Conservation (phyloP, 2,797 vertebrate species). For the Percopsis omiscomaycus region DNA sequence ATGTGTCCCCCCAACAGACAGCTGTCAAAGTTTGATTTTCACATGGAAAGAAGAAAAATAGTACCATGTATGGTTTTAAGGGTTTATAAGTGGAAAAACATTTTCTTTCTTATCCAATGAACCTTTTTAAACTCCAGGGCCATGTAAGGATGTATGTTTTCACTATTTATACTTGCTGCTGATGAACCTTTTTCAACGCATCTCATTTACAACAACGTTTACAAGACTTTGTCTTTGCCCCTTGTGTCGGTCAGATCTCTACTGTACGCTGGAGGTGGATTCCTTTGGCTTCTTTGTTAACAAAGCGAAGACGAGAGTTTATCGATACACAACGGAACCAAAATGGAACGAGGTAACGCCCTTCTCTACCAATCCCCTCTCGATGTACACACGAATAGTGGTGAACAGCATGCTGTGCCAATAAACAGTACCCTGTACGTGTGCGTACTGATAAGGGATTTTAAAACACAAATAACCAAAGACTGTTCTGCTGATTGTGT, state of each 20-base stretch:
- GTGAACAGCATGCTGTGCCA: too few relatives aligned
- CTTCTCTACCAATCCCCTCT: too few relatives aligned
- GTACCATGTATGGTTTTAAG: neutral
- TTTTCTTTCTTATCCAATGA: neutral
- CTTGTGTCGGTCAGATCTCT: slow-evolving; percentile 81
- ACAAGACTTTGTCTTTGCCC: neutral
- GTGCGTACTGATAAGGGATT: too few relatives aligned
- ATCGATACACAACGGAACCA: slow-evolving; percentile 94
- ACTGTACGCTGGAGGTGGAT: slow-evolving; percentile 97
- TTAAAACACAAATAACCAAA: neutral
- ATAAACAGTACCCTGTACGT: too few relatives aligned
- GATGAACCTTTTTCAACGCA: neutral
- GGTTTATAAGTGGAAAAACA: too few relatives aligned
- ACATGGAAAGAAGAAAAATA: neutral
- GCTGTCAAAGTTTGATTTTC: neutral
- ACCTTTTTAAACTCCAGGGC: neutral
- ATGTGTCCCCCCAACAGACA: too few relatives aligned
- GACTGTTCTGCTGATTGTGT: too few relatives aligned
- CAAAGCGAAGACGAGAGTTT: slow-evolving; percentile 97
- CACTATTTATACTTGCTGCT: neutral
- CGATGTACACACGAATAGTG: neutral
- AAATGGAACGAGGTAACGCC: slow-evolving; percentile 95
- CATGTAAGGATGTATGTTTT: neutral
- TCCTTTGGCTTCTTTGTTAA: slow-evolving; percentile 97
- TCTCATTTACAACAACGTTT: neutral